A percentile compares a stretch with the other conserved stretches of the same genome.
These are phyloP conservation scores for Rhadina sibilatrix DNA, from an alignment of 2,113 vertebrate genomes.

Conservation along the genomic window DNA sequence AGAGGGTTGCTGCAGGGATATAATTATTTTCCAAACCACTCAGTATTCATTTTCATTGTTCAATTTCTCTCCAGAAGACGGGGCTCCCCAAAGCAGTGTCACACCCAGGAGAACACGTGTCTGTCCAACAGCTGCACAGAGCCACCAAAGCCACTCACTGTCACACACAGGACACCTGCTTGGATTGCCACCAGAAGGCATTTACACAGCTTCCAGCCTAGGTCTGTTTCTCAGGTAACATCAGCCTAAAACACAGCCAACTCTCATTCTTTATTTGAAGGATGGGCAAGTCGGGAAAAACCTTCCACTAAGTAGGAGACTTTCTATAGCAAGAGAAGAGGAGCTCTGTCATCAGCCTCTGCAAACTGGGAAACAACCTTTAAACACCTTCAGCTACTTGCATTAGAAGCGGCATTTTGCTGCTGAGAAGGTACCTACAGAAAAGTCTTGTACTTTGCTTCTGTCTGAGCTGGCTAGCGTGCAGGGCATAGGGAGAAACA, in stretches of 20 bases:
- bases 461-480: neutral
- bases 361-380: neutral
- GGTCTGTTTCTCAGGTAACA: neutral
- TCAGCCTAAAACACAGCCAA: neutral
- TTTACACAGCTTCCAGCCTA: neutral
- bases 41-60: neutral
- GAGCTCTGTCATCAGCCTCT: neutral
- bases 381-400: neutral
- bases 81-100: neutral
- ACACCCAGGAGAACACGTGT: fast-evolving
- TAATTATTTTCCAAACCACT: neutral
- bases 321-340: neutral
- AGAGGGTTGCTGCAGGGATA: neutral
- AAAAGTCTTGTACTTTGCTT: fast-evolving
- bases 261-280: neutral
- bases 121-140: neutral
- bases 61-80: neutral
- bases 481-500: fast-evolving
- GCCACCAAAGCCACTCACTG: neutral
- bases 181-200: neutral
- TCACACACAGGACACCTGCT: neutral
- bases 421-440: neutral
- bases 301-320: neutral
- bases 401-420: fast-evolving
- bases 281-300: neutral